Evolutionary conservation across 2,888 invertebrate species (phyloP).

Genomic region (Embidobia sp.): DNA sequence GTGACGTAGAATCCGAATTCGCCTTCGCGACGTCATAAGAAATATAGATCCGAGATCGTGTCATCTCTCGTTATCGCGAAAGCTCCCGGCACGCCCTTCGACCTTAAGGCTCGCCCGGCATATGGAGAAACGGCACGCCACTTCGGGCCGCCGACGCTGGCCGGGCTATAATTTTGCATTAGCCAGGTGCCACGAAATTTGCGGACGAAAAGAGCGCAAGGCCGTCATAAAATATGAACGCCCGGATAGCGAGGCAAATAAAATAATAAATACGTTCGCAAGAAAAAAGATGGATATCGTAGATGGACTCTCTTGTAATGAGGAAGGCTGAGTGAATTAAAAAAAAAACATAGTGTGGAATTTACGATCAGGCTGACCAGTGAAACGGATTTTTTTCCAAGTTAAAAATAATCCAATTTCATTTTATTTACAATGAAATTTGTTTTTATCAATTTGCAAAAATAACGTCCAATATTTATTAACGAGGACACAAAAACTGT

Average conservation of each 20-base stretch:
- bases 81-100: slow-evolving; percentile 53
- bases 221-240: slow-evolving; percentile 47
- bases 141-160: slow-evolving; percentile 25
- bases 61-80: slow-evolving; percentile 40
- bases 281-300: no score
- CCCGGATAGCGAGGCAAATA: slow-evolving; percentile 26
- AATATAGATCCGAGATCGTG: slow-evolving; percentile 39
- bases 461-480: no score
- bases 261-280: slow-evolving; percentile 43
- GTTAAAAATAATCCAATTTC: no score
- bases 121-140: slow-evolving; percentile 48
- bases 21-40: slow-evolving; percentile 17
- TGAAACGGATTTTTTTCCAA: no score
- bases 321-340: no score
- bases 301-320: no score
- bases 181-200: slow-evolving; percentile 40
- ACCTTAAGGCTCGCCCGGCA: slow-evolving; percentile 48
- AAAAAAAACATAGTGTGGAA: no score
- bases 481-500: no score
- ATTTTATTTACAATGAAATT: no score
- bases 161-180: slow-evolving; percentile 34
- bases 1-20: neutral
- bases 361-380: no score
- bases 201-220: slow-evolving; percentile 52
- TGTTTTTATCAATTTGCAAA: no score